Percentiles rank a stretch among this genome's conserved stretches.
Evolutionary conservation across 2,797 vertebrate genomes (phyloP).

Genomic region (Garrulus glandarius): DNA sequence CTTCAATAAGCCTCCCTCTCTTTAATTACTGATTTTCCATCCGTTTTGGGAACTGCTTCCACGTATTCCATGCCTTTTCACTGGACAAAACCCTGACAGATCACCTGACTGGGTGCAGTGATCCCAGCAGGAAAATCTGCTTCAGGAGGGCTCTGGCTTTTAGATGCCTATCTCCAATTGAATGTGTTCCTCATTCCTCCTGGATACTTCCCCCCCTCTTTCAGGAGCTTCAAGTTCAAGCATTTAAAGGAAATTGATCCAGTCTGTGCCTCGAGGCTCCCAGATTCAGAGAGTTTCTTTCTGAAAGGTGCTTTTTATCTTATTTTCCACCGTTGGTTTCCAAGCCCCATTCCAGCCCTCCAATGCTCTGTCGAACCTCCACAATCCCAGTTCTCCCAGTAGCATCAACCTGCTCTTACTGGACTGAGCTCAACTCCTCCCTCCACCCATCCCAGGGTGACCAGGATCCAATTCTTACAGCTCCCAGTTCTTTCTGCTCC

Average conservation of each 20-base stretch:
- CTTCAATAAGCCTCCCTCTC: background rate
- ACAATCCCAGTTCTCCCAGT: background rate
- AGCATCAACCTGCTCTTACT: background rate
- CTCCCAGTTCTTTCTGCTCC: background rate
- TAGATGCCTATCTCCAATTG: background rate
- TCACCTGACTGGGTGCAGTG: background rate
- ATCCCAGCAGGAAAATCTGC: constrained; percentile 12
- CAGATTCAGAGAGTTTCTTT: background rate
- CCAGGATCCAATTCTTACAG: background rate
- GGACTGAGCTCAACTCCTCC: background rate
- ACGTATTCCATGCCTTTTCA: background rate
- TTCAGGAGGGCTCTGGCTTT: constrained; percentile 22
- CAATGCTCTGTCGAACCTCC: background rate
- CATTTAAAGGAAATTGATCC: background rate
- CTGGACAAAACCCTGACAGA: background rate
- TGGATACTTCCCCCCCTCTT: background rate
- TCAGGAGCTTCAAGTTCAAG: background rate
- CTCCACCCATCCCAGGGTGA: background rate
- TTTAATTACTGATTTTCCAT: background rate
- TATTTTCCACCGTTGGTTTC: background rate
- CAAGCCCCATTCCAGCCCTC: background rate
- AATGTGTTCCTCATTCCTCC: constrained; percentile 28
- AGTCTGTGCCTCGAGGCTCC: background rate
- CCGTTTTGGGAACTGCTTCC: background rate
- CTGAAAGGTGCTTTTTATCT: background rate